Evolutionary conservation across 1,140 invertebrate genomes (phyloP), one percentile per base, ranked within the genome.

Genomic region (Coelopa frigida): DNA sequence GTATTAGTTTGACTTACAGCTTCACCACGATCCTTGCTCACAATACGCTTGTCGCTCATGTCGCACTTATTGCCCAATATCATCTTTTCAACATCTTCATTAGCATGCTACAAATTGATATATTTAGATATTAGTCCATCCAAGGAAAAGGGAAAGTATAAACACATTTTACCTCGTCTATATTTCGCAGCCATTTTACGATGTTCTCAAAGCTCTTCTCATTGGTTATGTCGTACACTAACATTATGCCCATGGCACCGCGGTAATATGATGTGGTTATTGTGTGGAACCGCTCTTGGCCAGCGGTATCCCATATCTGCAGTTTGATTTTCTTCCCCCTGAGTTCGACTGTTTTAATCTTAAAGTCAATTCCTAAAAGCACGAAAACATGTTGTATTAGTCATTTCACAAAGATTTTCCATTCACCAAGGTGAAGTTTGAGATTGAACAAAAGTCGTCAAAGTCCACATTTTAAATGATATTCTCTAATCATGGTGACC

Each of bases 21-120:
- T 76, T 95, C 88, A 58, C 93, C 93, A 61, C 82, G 77, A 58
- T 93, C 88, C 70, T 82, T 89, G 54, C 80, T 84, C 49, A 99
- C 93, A 61, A 92, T 85, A 73, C 96, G 79, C 74, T 93, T 95
- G 61, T 94, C 92, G 66, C 94, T 88, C 87, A 98, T 94, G 78
- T 99, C 96, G 83, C 94, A 97, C 78, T 99, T 99, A 72, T 99
- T 99, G 42, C 96, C 96, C 57, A 99, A 76, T 59, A 99, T 94
- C 95, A 99, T 98, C 73, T 98, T 98, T 62, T 98, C 95, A 42
- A 99, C 96, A 79, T 99, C 94, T 76, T 98, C 95, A 78, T 94
- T 98, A 17, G 95, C 96, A 79, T 99, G 94, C 88, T 94, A 59
- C 29, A 75, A 72, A 46, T 18, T 55, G 48, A 56, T 41, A 22